phyloP scores from a whole-genome alignment of 2,113 vertebrate species.

The Ceuthmochares aereus region DNA sequence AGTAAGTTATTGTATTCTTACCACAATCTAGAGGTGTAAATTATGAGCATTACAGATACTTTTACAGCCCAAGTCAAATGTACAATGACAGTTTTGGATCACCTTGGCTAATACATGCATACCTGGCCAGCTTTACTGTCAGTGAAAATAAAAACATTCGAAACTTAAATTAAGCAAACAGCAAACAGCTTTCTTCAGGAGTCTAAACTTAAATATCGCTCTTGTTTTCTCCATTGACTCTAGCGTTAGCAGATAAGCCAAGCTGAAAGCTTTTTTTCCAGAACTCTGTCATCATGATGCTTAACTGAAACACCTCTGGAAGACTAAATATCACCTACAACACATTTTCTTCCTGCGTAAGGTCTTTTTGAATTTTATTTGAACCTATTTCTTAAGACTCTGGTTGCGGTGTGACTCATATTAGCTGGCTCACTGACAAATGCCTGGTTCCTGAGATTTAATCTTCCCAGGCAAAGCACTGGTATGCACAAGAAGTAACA shows the following conservation, averaged over 20 bases:
- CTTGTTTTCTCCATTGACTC: not conserved
- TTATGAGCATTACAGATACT: not conserved
- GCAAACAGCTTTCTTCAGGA: not conserved
- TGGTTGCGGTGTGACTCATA: not conserved
- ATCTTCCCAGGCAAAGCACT: not conserved
- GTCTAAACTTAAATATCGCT: not conserved
- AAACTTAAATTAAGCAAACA: not conserved
- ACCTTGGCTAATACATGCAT: not conserved
- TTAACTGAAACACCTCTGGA: not conserved
- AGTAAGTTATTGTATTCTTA: not conserved
- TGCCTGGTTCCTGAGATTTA: not conserved
- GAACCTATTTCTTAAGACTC: not conserved
- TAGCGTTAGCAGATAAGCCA: not conserved
- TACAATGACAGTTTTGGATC: not conserved
- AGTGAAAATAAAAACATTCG: not conserved
- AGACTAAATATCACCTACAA: not conserved
- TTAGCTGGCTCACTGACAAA: not conserved
- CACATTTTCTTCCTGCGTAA: not conserved
- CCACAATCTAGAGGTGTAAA: not conserved
- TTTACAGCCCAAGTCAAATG: not conserved
- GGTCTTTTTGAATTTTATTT: not conserved
- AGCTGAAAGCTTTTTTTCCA: not conserved
- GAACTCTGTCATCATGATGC: not conserved
- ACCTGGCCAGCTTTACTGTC: not conserved
- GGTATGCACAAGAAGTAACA: not conserved